Evolutionary conservation across 2,797 vertebrate genomes (phyloP), one percentile per base, ranked within the genome.

Genomic region (Sebastes itinus): DNA sequence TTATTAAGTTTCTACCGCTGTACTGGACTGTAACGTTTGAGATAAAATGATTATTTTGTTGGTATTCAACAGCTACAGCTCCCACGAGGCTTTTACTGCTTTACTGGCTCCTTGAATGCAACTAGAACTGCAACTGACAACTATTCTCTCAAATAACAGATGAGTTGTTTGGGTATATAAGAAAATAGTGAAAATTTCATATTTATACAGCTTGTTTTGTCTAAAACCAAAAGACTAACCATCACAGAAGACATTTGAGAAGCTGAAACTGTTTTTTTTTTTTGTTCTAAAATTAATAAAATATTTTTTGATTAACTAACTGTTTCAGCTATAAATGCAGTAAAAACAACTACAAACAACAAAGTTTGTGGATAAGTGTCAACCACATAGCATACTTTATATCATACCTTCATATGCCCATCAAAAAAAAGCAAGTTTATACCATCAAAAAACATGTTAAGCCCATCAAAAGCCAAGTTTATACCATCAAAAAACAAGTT

Each of bases 131-230:
- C 42, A 46, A 18, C 42, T 46, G 42, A 46, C 42, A 16, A 46
- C 42, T 16, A 46, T 18, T 0, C 42, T 46, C 42, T 46, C 38
- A 42, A 46, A 46, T 18, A 46, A 46, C 14, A 46, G 16, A 46
- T 18, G 42, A 18, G 0, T 0, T 18, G 16, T 46, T 46, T 46
- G 42, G 42, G 42, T 16, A 18, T 18, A 18, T 18, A 6, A 0
- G 42, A 46, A 46, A 46, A 46, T 46, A 46, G 42, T 46, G 42
- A 46, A 46, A 46, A 52, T n/a, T 8, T 52, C 46, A 20, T 18
- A 52, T n/a, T 52, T 52, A 20, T n/a, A n/a, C 46, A 52, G 3
- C 46, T 52, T 20, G 46, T n/a, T 52, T n/a, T 52, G 20, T 52
- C 7, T 52, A 20, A 49, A 49, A 20, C 46, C 46, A 7, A 52